Evolutionary conservation across 2,888 invertebrate species (phyloP), one percentile per base, ranked within the genome.

Genomic region (Hypolimnas misippus): DNA sequence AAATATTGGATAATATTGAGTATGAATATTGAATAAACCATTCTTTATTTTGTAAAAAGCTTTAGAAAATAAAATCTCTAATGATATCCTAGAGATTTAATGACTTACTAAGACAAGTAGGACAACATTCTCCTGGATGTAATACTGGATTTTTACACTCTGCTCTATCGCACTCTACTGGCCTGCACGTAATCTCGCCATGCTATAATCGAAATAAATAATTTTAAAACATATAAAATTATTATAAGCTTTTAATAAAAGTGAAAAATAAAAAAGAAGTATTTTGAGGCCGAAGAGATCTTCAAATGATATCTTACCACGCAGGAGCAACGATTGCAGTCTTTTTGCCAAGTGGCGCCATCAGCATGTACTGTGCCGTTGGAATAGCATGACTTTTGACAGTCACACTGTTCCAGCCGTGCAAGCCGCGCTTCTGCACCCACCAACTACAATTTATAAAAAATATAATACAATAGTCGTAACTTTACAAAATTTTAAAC

Each of bases 301-400:
- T 38, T 38, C 12, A 29, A 49, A 12, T 21, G 8, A 1, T 17
- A 73, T 86, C 93, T 93, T 86, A 96, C 96, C 93, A 96, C 95
- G 93, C 98, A 98, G 83, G 96, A 95, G 93, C 98, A 97, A 78
- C 95, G 94, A 82, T 97, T 95, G 93, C 98, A 98, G 86, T 95
- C 95, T 80, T 94, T 93, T 85, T 95, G 94, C 97, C 97, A 97
- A 63, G 95, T 94, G 71, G 96, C 95, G 61, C 97, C 97, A 83
- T 97, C 97, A 62, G 95, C 95, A 82, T 96, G 95, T 66, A 95
- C 94, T 60, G 96, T 95, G 70, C 95, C 96, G 87, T 97, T 97
- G 73, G 95, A 94, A 80, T 94, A 94, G 93, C 97, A 98, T 69
- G 97, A 96, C 91, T 96, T 96, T 91, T 96, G 96, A 90, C 98